Percentiles rank a stretch among this genome's conserved stretches.
These are phyloP conservation scores for Anoplius nigerrimus DNA, from an alignment of 2,888 invertebrate species.

Conservation along the genomic window DNA sequence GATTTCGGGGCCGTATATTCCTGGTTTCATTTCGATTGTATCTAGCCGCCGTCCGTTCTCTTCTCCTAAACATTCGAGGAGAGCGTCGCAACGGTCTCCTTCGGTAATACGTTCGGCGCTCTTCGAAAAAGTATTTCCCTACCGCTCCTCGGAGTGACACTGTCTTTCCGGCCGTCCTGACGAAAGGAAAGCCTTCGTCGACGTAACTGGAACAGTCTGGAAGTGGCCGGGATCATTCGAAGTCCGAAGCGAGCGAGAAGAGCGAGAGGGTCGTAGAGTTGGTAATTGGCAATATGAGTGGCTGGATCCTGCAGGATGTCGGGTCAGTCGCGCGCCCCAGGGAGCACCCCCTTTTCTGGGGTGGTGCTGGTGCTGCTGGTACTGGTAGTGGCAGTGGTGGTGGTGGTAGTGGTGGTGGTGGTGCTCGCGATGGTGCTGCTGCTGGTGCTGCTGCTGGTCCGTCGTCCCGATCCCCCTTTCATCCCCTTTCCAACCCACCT, in stretches of 20 bases:
- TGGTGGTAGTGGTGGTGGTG: too few species aligned
- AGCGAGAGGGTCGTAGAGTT: slow-evolving; percentile 72
- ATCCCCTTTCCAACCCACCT: slow-evolving; percentile 43
- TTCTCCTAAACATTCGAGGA: too few species aligned
- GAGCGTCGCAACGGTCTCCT: neutral
- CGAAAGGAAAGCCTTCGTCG: slow-evolving; percentile 35
- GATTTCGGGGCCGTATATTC: slow-evolving; percentile 68
- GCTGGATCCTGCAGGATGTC: slow-evolving; percentile 72
- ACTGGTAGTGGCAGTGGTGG: too few species aligned
- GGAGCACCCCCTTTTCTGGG: slow-evolving; percentile 70
- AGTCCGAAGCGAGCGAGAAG: slow-evolving; percentile 64
- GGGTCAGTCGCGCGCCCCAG: slow-evolving; percentile 74
- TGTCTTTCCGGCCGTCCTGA: slow-evolving; percentile 19
- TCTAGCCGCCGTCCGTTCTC: slow-evolving; percentile 18
- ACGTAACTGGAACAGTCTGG: slow-evolving; percentile 63
- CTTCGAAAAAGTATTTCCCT: neutral
- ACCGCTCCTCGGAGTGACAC: neutral
- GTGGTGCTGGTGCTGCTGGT: slow-evolving; percentile 44
- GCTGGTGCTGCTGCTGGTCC: slow-evolving; percentile 35
- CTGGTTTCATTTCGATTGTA: slow-evolving; percentile 63
- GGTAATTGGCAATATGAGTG: slow-evolving; percentile 75
- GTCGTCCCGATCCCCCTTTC: slow-evolving; percentile 34
- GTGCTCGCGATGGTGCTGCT: neutral
- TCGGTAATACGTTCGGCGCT: neutral
- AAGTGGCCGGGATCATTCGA: slow-evolving; percentile 68